These are phyloP conservation scores for Bufotes viridis DNA, from an alignment of 2,797 vertebrate species.

Conservation along the genomic window DNA sequence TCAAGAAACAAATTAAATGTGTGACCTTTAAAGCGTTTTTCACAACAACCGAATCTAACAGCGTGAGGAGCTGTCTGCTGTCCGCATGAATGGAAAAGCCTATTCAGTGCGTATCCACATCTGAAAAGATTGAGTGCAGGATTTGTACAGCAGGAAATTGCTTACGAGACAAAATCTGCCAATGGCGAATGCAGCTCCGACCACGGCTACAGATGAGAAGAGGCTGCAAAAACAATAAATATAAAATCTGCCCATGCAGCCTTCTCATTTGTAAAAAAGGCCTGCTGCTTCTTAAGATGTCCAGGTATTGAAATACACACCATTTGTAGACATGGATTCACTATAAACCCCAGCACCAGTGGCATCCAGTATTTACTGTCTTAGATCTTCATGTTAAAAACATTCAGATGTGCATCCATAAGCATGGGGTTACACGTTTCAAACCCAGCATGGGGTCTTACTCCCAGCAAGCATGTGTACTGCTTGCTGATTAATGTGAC, in stretches of 20 bases:
- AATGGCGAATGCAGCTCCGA: conserved; percentile 29
- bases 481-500: too few species aligned
- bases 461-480: too few species aligned
- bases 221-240: not conserved
- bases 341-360: too few species aligned
- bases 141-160: conserved; percentile 49
- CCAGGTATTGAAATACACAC: not conserved
- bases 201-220: not conserved
- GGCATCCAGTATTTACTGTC: too few species aligned
- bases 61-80: conserved; percentile 41
- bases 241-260: not conserved
- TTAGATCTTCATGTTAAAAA: too few species aligned
- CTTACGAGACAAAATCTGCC: conserved; percentile 9
- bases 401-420: too few species aligned
- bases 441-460: too few species aligned
- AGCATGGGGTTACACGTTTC: too few species aligned
- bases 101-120: conserved; percentile 22
- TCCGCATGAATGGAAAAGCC: conserved; percentile 48
- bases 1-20: conserved; percentile 53
- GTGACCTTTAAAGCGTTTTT: conserved; percentile 50
- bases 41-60: conserved; percentile 40
- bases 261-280: not conserved
- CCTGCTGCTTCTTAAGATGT: not conserved
- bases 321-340: not conserved
- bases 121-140: conserved; percentile 44